Conservation (phyloP, 2,797 vertebrate genomes). For the Chelon auratus region DNA sequence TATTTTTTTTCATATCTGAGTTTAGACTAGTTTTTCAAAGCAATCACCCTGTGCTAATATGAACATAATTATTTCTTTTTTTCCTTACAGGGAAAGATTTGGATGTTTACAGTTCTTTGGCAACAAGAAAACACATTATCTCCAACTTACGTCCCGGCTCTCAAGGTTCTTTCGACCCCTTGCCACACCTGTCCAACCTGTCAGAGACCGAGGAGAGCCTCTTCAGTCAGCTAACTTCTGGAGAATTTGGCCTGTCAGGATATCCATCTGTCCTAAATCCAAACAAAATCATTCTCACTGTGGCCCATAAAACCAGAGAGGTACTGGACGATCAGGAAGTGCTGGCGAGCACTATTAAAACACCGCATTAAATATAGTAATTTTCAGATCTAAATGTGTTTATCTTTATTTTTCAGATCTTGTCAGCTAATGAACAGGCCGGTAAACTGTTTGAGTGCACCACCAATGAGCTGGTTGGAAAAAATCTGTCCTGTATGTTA, state of each 20-base stretch:
- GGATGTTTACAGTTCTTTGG: constrained; percentile 77
- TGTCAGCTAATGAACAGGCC: constrained; percentile 90
- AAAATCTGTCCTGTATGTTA: constrained; percentile 85
- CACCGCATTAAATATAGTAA: too few species aligned
- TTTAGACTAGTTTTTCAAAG: neutral
- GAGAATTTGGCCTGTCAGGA: constrained; percentile 66
- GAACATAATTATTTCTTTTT: neutral
- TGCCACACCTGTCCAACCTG: constrained; percentile 59
- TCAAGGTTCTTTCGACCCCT: constrained; percentile 26
- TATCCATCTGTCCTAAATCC: constrained; percentile 76
- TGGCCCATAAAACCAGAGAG: constrained; percentile 87
- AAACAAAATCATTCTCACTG: constrained; percentile 87
- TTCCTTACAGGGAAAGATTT: constrained; percentile 72
- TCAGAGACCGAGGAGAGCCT: constrained; percentile 79
- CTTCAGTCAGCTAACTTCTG: constrained; percentile 69
- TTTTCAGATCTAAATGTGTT: neutral
- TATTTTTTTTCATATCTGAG: neutral
- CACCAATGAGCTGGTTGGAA: constrained; percentile 87
- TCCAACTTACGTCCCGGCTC: constrained; percentile 55
- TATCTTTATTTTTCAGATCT: constrained; percentile 81
- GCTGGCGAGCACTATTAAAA: neutral
- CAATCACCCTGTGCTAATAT: neutral
- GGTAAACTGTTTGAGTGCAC: constrained; percentile 88
- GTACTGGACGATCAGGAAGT: constrained; percentile 70
- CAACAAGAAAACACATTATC: constrained; percentile 79